Base-by-base conservation (phyloP, 2,113 vertebrate species). In the Trochalopteron elliotii region DNA sequence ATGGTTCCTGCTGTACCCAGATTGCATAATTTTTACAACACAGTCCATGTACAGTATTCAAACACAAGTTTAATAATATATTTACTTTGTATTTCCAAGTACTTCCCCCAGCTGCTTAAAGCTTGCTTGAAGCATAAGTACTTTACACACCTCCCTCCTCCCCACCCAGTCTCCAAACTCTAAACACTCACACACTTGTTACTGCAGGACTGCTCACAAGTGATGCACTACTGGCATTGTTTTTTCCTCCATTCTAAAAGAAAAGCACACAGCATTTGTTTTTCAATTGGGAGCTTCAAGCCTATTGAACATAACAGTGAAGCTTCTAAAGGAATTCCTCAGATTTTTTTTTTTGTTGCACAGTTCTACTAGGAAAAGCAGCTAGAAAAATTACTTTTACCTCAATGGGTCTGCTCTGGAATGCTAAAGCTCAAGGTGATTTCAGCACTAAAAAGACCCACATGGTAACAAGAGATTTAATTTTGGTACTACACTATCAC, bases 201-300 rank as follows among this genome's bases (percentile, higher is more conserved):
- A 94, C 25, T 91, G 87, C 42, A 93, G 91, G 77, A 95, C 53
- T 96, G 91, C 91, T 95, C 85, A 14, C 88, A 96, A 95, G 44
- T 81, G 83, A 92, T 35, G 85, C 49, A 88, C 60, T 95, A 84
- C 80, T 92, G 85, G 76, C 60, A 97, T 37, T 93, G 90, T 35
- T 94, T 95, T 96, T 89, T 69, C 87, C 90, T 95, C 75, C 91
- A 95, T 49, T 96, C 93, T 96, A 94, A 93, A 94, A 97, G 65
- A 97, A 96, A 90, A 95, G 87, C 56, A 95, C 64, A 89, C 44
- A 59, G 78, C 65, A 88, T 95, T 94, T 94, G 74, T 89, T 97
- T 95, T 85, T 47, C 55, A 92, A 59, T 67, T 57, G 91, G 33
- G 55, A 93, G 89, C 28, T 92, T 96, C 72, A 95, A 74, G 59